Evolutionary conservation across 2,888 invertebrate genomes (phyloP).

Genomic region (Cerceris ruficornis): DNA sequence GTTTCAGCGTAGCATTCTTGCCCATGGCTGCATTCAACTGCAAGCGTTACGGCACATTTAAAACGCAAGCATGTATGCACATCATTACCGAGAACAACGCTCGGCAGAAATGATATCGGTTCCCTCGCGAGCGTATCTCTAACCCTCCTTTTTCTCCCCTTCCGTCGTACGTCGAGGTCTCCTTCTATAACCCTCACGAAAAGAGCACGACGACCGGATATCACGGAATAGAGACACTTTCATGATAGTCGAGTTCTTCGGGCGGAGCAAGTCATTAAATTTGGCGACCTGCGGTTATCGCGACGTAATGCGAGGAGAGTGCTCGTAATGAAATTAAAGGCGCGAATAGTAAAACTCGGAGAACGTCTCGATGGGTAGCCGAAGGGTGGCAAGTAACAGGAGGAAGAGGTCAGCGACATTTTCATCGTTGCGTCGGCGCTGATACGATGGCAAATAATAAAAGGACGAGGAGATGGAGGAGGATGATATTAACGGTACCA

Average conservation of each 20-base stretch:
- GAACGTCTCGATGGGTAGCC: conserved; percentile 13
- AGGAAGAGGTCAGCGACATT: conserved; percentile 53
- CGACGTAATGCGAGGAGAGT: conserved; percentile 40
- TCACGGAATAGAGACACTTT: conserved; percentile 16
- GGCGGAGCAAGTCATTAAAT: conserved; percentile 49
- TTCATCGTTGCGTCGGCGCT: conserved; percentile 61
- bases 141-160: neutral
- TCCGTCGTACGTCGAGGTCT: neutral
- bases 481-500: conserved; percentile 64
- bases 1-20: neutral
- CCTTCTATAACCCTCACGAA: neutral
- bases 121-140: conserved; percentile 1
- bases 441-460: conserved; percentile 63
- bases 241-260: conserved; percentile 34
- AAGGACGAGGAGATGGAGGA: conserved; percentile 48
- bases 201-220: conserved; percentile 9
- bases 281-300: conserved; percentile 56
- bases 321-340: conserved; percentile 63
- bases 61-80: conserved; percentile 7
- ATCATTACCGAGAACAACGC: conserved; percentile 28
- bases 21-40: conserved; percentile 12
- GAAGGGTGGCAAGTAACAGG: conserved; percentile 28
- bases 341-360: conserved; percentile 50
- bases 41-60: conserved; percentile 7
- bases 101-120: conserved; percentile 26